Evolutionary conservation across 2,113 vertebrate genomes (phyloP), one percentile per base, ranked within the genome.

Genomic region (Myocastor coypus): DNA sequence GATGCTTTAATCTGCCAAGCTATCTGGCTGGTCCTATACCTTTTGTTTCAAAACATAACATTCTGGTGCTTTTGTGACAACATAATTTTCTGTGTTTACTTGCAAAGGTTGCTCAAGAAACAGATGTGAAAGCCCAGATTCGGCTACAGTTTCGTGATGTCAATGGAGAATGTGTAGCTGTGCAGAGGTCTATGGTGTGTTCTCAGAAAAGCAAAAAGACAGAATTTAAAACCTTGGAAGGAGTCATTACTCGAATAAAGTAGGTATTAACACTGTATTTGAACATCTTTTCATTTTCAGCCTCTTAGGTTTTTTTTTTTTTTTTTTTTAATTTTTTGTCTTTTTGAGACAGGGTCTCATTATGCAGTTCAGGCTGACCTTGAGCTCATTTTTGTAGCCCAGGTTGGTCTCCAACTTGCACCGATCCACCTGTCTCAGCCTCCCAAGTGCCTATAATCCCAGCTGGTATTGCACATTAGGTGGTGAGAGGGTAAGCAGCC

Each of bases 211-310:
- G 99, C 87, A 99, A 99, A 97, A 99, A 99, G 97, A 99, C 98
- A 0, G 99, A 99, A 88, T 99, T 99, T 94, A 99, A 99, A 98
- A 99, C 99, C 10, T 98, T 99, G 95, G 99, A 99, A 97, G 99
- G 99, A 83, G 98, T 99, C 96, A 99, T 99, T 94, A 99, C 98
- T 32, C 99, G 99, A 98, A 98, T 92, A 4, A 99, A 99, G 99
- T 99, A 98, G 97, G 99, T 96, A 6, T 86, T 85, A 40, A 22
- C 83, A 22, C 87, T 52, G 66, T 22, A 83, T 42, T 89, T 84
- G 2, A 5, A 11, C 89, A 17, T n/a, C 11, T 86, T 11, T 57
- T 97, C 32, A 50, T 61, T 82, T 92, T 91, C 0, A 61, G 75
- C 83, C 81, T 69, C 96, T 97, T 77, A 0, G 26, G 63, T 83